phyloP scores from a whole-genome alignment of 2,113 vertebrate genomes.

The Aleadryas rufinucha region DNA sequence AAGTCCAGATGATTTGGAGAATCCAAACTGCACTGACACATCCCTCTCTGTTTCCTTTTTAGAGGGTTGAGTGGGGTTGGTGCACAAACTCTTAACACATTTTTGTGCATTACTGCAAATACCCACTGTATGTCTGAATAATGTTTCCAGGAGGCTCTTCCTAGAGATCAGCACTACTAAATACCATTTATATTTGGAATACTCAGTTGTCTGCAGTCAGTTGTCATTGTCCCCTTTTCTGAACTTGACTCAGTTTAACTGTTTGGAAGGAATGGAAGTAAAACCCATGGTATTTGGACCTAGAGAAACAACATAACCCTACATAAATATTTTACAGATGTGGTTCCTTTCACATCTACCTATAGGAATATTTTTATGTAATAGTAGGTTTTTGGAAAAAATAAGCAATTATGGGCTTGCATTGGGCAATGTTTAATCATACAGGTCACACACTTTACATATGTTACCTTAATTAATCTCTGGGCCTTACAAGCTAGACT shows the following conservation, averaged over 20 bases:
- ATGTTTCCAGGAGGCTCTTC: not conserved
- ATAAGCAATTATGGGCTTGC: not conserved
- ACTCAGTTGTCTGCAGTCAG: not conserved
- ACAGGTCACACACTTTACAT: not conserved
- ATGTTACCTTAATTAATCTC: not conserved
- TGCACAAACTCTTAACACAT: not conserved
- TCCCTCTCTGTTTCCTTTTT: not conserved
- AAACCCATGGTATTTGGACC: not conserved
- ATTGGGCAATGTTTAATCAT: not conserved
- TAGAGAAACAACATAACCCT: not conserved
- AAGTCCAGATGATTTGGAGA: not conserved
- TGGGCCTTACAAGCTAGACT: not conserved
- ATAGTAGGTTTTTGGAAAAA: not conserved
- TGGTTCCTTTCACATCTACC: not conserved
- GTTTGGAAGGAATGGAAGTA: not conserved
- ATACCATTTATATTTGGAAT: not conserved
- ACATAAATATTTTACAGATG: not conserved
- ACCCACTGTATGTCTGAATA: not conserved
- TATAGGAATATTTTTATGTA: not conserved
- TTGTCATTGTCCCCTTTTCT: not conserved
- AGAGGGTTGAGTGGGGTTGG: not conserved
- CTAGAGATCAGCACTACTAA: not conserved
- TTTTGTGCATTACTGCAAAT: not conserved
- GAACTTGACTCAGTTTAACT: not conserved
- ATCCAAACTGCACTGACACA: not conserved